Evolutionary conservation across 2,113 vertebrate species (phyloP).

Genomic region (Daubentonia madagascariensis): DNA sequence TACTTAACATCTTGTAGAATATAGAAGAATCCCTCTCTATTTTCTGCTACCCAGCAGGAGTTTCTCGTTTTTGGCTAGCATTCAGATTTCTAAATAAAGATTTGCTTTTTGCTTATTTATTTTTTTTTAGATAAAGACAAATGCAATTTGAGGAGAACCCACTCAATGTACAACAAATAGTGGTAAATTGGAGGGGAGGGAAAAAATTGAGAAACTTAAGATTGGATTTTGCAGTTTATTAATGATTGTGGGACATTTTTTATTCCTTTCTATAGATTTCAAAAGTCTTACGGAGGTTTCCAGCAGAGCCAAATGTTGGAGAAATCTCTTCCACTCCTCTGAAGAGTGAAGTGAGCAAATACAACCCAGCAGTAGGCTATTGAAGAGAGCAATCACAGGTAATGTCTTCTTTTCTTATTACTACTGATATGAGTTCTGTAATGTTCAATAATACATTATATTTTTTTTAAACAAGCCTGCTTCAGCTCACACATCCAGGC

Average conservation of each 20-base stretch:
- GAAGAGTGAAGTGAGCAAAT: neutral
- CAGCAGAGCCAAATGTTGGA: neutral
- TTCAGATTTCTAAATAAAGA: constrained; percentile 49
- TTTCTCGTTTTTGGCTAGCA: constrained; percentile 27
- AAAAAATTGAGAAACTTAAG: neutral
- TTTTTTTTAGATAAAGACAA: neutral
- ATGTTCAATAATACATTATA: neutral
- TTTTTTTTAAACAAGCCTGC: neutral
- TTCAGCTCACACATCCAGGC: neutral
- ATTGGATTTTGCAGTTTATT: neutral
- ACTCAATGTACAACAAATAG: neutral
- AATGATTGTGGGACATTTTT: neutral
- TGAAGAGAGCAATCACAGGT: constrained; percentile 12
- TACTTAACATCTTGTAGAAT: neutral
- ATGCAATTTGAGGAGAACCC: neutral
- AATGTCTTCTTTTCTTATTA: neutral
- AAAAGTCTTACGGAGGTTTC: neutral
- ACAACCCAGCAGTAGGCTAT: neutral
- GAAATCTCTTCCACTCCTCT: neutral
- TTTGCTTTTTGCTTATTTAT: neutral
- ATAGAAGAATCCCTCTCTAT: neutral
- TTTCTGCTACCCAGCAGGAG: neutral
- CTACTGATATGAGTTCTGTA: neutral
- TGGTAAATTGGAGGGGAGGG: neutral
- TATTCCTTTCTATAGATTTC: constrained; percentile 47